Evolutionary conservation across 2,113 vertebrate species (phyloP), one percentile per base, ranked within the genome.

Genomic region (Odontesthes bonariensis): DNA sequence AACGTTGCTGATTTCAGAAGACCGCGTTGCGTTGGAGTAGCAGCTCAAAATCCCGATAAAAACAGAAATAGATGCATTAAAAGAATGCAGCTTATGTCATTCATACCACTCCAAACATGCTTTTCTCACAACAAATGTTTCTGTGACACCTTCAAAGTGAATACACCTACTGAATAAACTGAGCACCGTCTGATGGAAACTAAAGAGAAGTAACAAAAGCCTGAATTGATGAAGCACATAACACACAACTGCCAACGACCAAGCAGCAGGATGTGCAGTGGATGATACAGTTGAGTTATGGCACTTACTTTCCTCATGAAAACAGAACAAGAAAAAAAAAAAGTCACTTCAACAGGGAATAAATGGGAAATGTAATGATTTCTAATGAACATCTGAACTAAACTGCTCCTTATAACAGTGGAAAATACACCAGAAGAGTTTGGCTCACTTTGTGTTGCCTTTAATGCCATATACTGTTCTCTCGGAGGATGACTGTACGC

Each of bases 161-260:
- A 88, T 56, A 79, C 78, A 80, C 59, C 61, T 63, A 59, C 32
- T 82, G 71, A 75, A 84, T 38, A 85, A 85, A 77, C n/a, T 40
- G 79, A 91, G 87, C 86, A 92, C 88, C 89, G 64, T 89, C 22
- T 47, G 4, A 14, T 16, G 19, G 5, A 19, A 49, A 49, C 46
- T 38, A 5, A 46, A 55, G 55, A 31, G 56, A 38, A 23, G 13
- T 38, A 22, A 72, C 35, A 19, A 38, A 73, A 69, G 51, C 27
- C 23, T 6, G 31, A 63, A 42, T 0, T 69, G 51, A 49, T 17
- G 46, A n/a, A n/a, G 13, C 42, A 38, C 27, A 27, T 3, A 27
- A 38, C 35, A 38, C 35, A 38, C 35, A 38, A 10, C 35, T 38
- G 35, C 10, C 35, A 10, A 38, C 5, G 13, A 51, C 23, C 20